Base-by-base conservation (phyloP, 2,797 vertebrate species). In the Muscicapa comitata region DNA sequence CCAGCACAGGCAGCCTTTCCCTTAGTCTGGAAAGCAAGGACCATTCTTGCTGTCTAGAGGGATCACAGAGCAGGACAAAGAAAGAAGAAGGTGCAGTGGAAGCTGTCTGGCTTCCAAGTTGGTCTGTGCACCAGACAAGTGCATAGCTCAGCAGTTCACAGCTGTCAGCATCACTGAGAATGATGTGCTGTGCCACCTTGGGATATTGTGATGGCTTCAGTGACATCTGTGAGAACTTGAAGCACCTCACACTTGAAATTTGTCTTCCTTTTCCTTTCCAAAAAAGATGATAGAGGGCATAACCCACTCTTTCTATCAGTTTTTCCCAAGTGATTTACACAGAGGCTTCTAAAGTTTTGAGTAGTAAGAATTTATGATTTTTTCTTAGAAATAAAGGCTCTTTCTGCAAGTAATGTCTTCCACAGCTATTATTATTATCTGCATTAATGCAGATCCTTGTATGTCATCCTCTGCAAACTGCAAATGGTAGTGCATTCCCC, bases 171-270 rank as follows among this genome's bases (percentile, higher is more conserved):
- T 80, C 45, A 8, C 8, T 86, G 48, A 89, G 42, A 68, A 47
- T 29, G 17, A 31, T 18, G 59, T 67, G 45, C 38, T 0, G 0
- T 51, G 33, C 37, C 2, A 1, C 24, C 48, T 65, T 81, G 51
- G 45, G 35, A 9, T 58, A 17, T 17, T 48, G 9, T 26, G 10
- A 25, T 66, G 23, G 18, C 38, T 67, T 89, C n/a, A 9, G 65
- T 58, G 45, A n/a, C 37, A 53, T 35, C 29, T 55, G 7, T 63
- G 65, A 91, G 45, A 42, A 78, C 40, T 31, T 38, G 42, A 62
- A 54, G 55, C 13, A 42, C 57, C 15, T 74, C 51, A 47, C 15
- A 3, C 10, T 70, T 86, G 54, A 40, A 50, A 19, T 59, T 74
- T 57, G 9, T n/a, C 53, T 45, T 86, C 25, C 10, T 57, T 42